These are phyloP conservation scores for Lagocephalus sceleratus DNA, from an alignment of 2,797 vertebrate genomes.

Conservation along the genomic window DNA sequence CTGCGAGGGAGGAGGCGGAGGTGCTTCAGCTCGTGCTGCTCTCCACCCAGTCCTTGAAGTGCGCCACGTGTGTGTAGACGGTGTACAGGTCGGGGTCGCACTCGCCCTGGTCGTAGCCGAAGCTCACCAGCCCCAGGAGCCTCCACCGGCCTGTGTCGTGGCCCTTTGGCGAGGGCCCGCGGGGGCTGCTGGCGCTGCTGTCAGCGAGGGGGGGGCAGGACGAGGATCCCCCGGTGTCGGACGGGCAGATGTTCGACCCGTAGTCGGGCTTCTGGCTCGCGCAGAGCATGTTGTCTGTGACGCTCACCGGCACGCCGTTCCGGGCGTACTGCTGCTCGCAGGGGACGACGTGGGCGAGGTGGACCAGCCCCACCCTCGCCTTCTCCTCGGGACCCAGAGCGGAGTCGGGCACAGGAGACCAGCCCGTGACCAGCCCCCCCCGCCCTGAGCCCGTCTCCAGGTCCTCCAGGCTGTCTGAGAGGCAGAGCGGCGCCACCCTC, in stretches of 20 bases:
- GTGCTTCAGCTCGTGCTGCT: slow-evolving; percentile 85
- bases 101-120: slow-evolving; percentile 89
- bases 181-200: slow-evolving; percentile 16
- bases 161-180: slow-evolving; percentile 35
- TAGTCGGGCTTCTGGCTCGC: slow-evolving; percentile 78
- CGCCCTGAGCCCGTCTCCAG: slow-evolving; percentile 41
- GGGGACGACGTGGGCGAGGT: slow-evolving; percentile 84
- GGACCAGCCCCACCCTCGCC: slow-evolving; percentile 83
- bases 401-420: slow-evolving; percentile 82
- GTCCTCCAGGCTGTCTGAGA: slow-evolving; percentile 74
- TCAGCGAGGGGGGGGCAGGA: slow-evolving; percentile 74
- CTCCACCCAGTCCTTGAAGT: slow-evolving; percentile 95
- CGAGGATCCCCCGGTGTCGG: slow-evolving; percentile 92
- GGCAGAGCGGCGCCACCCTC: slow-evolving; percentile 87
- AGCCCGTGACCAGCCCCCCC: slow-evolving; percentile 85
- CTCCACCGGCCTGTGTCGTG: slow-evolving; percentile 77
- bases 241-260: slow-evolving; percentile 88
- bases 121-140: slow-evolving; percentile 93
- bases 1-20: no score
- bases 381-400: slow-evolving; percentile 77
- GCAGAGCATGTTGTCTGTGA: slow-evolving; percentile 97
- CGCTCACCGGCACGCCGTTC: slow-evolving; percentile 84
- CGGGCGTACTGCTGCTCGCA: slow-evolving; percentile 94
- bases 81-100: slow-evolving; percentile 90
- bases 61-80: slow-evolving; percentile 86